phyloP scores from a whole-genome alignment of 2,797 vertebrate species.

The Helarctos malayanus region DNA sequence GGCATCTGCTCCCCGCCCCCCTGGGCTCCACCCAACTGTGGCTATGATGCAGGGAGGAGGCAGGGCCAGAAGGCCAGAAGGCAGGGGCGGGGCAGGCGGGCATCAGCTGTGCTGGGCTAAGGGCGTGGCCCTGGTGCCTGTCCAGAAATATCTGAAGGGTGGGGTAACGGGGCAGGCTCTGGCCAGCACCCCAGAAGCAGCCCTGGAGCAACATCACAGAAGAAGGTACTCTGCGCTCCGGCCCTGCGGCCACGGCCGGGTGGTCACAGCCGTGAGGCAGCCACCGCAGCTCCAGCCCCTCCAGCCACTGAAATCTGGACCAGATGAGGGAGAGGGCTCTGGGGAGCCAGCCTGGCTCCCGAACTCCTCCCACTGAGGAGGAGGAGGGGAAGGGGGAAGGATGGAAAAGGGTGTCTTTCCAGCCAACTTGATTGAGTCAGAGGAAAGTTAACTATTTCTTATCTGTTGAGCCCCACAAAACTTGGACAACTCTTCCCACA shows the following conservation, averaged over 20 bases:
- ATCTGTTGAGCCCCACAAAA: constrained; percentile 60
- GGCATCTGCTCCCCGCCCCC: not conserved
- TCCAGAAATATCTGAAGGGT: constrained; percentile 77
- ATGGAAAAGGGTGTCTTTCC: constrained; percentile 53
- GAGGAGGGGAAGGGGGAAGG: not conserved
- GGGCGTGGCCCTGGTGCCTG: constrained; percentile 38
- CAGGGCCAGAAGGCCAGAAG: not conserved
- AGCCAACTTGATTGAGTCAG: constrained; percentile 82
- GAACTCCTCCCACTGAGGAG: constrained; percentile 34
- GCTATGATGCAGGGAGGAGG: not conserved
- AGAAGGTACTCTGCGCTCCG: not conserved
- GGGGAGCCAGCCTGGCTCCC: not conserved
- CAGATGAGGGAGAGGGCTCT: not conserved
- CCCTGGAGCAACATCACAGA: not conserved
- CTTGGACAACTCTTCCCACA: constrained; percentile 72
- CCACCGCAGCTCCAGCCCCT: not conserved
- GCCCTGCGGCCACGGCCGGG: not conserved
- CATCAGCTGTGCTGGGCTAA: constrained; percentile 50
- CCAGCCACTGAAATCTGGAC: not conserved
- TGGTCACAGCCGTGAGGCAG: not conserved
- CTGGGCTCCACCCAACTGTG: not conserved
- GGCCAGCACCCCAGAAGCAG: constrained; percentile 52
- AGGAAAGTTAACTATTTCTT: constrained; percentile 82
- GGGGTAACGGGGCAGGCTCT: constrained; percentile 52
- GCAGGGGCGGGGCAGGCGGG: not conserved